Base-by-base conservation (phyloP, 2,888 invertebrate species). In the Agrilus mali region DNA sequence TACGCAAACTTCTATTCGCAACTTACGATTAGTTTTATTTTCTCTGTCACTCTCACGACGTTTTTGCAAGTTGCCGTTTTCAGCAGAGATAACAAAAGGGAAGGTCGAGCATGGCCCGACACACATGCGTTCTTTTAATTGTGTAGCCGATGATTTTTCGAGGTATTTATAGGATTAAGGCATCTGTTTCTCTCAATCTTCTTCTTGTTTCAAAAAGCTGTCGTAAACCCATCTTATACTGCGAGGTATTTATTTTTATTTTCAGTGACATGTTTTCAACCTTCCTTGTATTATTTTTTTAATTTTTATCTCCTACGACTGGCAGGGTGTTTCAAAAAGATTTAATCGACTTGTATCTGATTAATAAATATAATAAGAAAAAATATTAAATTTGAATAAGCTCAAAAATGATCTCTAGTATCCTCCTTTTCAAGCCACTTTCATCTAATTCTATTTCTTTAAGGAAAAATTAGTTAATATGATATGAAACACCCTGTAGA, bases 141-240 rank as follows among this genome's bases (percentile, higher is more conserved):
- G 51, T 50, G 49, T 51, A 54, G 53, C 52, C 51, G 54, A 50
- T 51, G 27, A 52, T 52, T 52, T 52, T 48, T 52, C 48, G 55
- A 55, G 55, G 55, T 55, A 55, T 55, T 55, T 55, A 55, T 55
- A 49, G 43, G 46, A 50, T 27, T 47, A 50, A 45, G 49, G 47
- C 47, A 50, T 49, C 48, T 49, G 47, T 47, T 52, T 44, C 45
- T 44, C 42, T 44, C 40, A 48, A 40, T 41, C 44, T 42, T 41
- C 44, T 42, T 45, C 34, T 43, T 47, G 42, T 49, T 47, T 42
- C 40, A 47, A 43, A 42, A 46, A 46, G 44, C 47, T 46, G 46
- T 48, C 45, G 44, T 44, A 48, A 40, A 10, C 45, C 48, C 42
- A 38, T 47, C 44, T 48, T 46, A 47, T 44, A 41, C 42, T 45